Evolutionary conservation across 2,888 invertebrate species (phyloP).

Genomic region (Cetonia aurata): DNA sequence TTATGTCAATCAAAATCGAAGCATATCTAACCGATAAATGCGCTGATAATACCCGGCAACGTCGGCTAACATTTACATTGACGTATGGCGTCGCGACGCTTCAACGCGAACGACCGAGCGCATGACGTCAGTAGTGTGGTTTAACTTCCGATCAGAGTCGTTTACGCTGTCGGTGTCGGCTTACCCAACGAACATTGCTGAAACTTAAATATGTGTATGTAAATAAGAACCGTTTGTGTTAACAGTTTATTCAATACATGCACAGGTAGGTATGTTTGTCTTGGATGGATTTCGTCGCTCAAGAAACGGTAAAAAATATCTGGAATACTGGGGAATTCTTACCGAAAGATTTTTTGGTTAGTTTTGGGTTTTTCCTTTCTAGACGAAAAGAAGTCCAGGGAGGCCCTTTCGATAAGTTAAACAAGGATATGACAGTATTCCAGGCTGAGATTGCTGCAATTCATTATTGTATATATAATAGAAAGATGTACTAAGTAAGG

Average conservation of each 20-base stretch:
- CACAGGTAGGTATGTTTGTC: no score
- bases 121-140: background rate
- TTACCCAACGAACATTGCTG: background rate
- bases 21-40: background rate
- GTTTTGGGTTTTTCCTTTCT: no score
- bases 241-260: background rate
- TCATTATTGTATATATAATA: no score
- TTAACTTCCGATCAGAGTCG: background rate
- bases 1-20: background rate
- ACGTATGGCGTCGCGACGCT: background rate
- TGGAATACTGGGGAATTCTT: no score
- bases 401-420: no score
- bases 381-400: no score
- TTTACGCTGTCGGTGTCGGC: background rate
- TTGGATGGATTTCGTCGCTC: no score
- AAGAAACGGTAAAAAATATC: no score
- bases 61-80: background rate
- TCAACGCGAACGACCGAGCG: background rate
- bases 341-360: no score
- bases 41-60: background rate
- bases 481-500: no score
- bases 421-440: no score
- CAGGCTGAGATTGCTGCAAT: no score
- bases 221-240: slow-evolving; percentile 4
- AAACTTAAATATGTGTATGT: slow-evolving; percentile 11